phyloP scores from a whole-genome alignment of 1,140 invertebrate species.

The Drosophila triauraria region DNA sequence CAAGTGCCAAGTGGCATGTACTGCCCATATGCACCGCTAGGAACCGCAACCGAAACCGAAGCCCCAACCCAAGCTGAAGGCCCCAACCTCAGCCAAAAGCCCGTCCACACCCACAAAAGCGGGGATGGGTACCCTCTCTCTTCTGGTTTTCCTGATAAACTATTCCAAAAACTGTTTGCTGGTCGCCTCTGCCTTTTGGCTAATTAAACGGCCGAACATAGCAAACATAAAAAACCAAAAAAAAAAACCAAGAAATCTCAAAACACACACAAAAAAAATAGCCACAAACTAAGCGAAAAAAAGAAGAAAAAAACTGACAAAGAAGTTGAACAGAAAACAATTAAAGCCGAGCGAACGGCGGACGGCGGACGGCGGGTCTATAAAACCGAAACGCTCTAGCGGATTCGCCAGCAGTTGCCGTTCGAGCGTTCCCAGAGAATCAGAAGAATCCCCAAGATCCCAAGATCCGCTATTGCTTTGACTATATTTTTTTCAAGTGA shows the following conservation, averaged over 20 bases:
- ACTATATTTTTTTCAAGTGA: conserved; percentile 5
- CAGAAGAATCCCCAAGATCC: conserved; percentile 5
- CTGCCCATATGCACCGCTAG: conserved; percentile 27
- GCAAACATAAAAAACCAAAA: conserved; percentile 17
- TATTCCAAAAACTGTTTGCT: conserved; percentile 60
- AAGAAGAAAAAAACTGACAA: conserved; percentile 13
- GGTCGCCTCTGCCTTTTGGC: conserved; percentile 61
- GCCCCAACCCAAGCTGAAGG: background rate
- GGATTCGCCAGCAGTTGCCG: conserved; percentile 54
- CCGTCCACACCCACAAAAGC: conserved; percentile 15
- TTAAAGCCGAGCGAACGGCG: conserved; percentile 53
- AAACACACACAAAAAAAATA: conserved; percentile 9
- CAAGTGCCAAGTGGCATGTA: conserved; percentile 63
- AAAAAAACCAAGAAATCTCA: conserved; percentile 10
- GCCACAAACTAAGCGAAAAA: conserved; percentile 18
- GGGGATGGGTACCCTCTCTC: conserved; percentile 1
- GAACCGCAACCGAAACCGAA: conserved; percentile 3
- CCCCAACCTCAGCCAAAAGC: background rate
- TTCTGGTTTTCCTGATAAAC: conserved; percentile 30
- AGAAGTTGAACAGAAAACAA: conserved; percentile 71
- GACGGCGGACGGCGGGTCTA: conserved; percentile 39
- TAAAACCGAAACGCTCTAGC: conserved; percentile 58
- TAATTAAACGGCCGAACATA: conserved; percentile 67
- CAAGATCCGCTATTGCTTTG: background rate
- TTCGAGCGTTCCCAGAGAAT: conserved; percentile 37